Conservation (phyloP, 2,113 vertebrate species). For the Athene noctua region DNA sequence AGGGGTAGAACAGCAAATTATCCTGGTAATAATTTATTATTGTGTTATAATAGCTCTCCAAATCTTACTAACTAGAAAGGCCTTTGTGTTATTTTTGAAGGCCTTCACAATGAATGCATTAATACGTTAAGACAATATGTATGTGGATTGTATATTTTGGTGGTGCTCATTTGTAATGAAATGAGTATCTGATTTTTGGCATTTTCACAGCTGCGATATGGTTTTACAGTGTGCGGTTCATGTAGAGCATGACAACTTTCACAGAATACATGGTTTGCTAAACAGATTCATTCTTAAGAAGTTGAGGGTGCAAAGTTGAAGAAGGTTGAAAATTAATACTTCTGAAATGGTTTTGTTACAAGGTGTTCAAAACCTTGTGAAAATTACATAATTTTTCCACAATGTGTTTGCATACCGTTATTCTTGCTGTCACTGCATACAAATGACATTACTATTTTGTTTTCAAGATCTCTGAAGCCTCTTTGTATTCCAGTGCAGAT, state of each 20-base stretch:
- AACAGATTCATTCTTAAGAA: not conserved
- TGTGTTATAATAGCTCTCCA: not conserved
- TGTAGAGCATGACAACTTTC: not conserved
- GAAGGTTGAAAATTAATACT: not conserved
- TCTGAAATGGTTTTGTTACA: not conserved
- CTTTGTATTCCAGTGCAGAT: not conserved
- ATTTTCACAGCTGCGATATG: not conserved
- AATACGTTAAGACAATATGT: not conserved
- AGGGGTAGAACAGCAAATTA: not conserved
- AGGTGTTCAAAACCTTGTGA: not conserved
- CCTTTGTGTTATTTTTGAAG: not conserved
- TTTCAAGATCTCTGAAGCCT: not conserved
- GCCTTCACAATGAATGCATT: not conserved
- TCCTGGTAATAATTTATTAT: not conserved
- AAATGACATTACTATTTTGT: not conserved
- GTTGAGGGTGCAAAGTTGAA: not conserved
- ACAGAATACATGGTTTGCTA: not conserved
- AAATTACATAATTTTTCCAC: not conserved
- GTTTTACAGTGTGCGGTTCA: not conserved
- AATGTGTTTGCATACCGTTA: not conserved
- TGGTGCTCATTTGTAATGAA: not conserved
- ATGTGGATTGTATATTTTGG: not conserved
- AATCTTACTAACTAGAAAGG: not conserved
- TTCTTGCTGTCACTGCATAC: not conserved
- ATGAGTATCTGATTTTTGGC: not conserved